Percentiles rank a stretch among this genome's conserved stretches.
phyloP scores from a whole-genome alignment of 30 jellyfish, hydroid and myxozoan genomes.

The Turritopsis dohrnii region DNA sequence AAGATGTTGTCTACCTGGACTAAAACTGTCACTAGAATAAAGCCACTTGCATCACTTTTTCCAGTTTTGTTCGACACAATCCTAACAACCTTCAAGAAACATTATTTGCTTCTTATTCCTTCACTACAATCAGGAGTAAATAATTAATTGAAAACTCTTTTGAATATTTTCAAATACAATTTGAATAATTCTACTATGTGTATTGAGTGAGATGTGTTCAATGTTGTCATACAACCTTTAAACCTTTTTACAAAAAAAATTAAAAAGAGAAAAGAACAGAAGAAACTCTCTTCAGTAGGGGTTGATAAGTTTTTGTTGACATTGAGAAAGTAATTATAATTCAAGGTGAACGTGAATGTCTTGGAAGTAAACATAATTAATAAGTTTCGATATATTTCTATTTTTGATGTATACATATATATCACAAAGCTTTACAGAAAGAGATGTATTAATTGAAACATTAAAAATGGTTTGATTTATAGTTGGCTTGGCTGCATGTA shows the following conservation, averaged over 20 bases:
- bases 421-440: too few species aligned
- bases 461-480: too few species aligned
- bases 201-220: not conserved
- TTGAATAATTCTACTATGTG: not conserved
- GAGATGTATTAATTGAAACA: too few species aligned
- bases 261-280: not conserved
- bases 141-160: not conserved
- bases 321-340: not conserved
- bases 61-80: too few species aligned
- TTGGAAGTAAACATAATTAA: too few species aligned
- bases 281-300: not conserved
- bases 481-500: too few species aligned
- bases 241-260: too few species aligned
- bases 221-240: not conserved
- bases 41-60: too few species aligned
- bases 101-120: not conserved
- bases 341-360: not conserved
- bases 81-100: not conserved
- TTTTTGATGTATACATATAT: too few species aligned
- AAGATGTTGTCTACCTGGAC: too few species aligned
- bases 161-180: not conserved
- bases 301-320: not conserved
- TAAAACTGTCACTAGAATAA: too few species aligned
- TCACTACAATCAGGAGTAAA: not conserved
- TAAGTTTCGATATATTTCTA: too few species aligned